These are phyloP conservation scores for Caradrina kadenii DNA, from an alignment of 2,888 invertebrate genomes.

Conservation along the genomic window DNA sequence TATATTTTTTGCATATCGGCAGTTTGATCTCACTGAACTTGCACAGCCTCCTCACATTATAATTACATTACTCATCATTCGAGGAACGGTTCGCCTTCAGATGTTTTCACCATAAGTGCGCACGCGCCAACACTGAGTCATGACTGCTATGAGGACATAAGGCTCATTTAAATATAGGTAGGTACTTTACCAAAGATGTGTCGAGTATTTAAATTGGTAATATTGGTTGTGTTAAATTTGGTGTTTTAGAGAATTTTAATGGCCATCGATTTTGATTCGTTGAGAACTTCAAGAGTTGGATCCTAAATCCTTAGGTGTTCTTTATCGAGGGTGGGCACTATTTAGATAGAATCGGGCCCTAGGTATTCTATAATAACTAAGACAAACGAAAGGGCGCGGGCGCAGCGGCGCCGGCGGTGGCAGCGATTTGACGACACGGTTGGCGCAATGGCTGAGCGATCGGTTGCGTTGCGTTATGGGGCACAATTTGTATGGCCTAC, in stretches of 20 bases:
- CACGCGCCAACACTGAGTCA: conserved; percentile 71
- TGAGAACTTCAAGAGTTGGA: too few relatives aligned
- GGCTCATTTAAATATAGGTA: conserved; percentile 63
- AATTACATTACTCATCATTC: conserved; percentile 69
- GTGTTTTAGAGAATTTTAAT: too few relatives aligned
- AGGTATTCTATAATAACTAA: too few relatives aligned
- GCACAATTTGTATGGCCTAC: too few relatives aligned
- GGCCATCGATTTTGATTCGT: not conserved
- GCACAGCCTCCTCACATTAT: conserved; percentile 56
- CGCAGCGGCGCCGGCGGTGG: too few relatives aligned
- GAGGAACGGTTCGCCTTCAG: conserved; percentile 71
- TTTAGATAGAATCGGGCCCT: too few relatives aligned
- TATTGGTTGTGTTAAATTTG: not conserved
- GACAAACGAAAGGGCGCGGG: too few relatives aligned
- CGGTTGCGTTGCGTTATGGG: too few relatives aligned
- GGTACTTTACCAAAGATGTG: conserved; percentile 53
- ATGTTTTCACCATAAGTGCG: conserved; percentile 81
- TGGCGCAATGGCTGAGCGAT: too few relatives aligned
- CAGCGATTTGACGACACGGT: too few relatives aligned
- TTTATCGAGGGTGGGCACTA: too few relatives aligned
- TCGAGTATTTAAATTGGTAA: conserved; percentile 13
- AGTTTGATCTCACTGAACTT: conserved; percentile 34
- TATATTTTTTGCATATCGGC: conserved; percentile 55
- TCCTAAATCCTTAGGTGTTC: too few relatives aligned
- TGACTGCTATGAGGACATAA: conserved; percentile 67